Evolutionary conservation across 1,140 invertebrate species (phyloP), one percentile per base, ranked within the genome.

Genomic region (Drosophila ananassae): DNA sequence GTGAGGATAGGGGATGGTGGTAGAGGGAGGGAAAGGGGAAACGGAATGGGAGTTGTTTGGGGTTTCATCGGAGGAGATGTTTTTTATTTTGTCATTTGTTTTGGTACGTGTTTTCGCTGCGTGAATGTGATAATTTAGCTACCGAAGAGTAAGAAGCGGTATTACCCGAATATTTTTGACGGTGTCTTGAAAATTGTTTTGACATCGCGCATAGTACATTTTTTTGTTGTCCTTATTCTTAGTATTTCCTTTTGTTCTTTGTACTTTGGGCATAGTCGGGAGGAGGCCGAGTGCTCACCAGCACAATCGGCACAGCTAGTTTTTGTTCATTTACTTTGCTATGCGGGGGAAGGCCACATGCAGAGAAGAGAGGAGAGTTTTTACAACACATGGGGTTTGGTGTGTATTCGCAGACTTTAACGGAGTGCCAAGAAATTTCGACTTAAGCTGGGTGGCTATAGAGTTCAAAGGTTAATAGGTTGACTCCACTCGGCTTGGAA

Each of bases 211-310:
- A 17, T 51, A 3, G 57, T 41, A 22, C 32, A 60, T 51, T 51
- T 60, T 51, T 41, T 3, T 51, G 7, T 39, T 5, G 57, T 30
- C 51, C 51, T 60, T n/a, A 60, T 61, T 61, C 34, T 22, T 1
- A 22, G 59, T 21, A 44, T 52, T 51, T 61, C 17, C 34, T 30
- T 53, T 41, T 61, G 51, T 61, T 46, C 12, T 22, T 60, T 47
- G 47, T 41, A 41, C 24, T 17, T 17, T 17, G 17, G 17, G 17
- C 1, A 17, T 17, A 17, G 17, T 1, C 17, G 30, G 30, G 30
- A 32, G 9, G 30, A 32, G 30, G 1, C 30, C 30, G 30, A 32
- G 2, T 32, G 30, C 30, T 32, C 30, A 32, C 30, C 30, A 32
- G 30, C 30, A 32, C 30, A 4, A 34, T 34, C 6, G 32, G 32